phyloP scores from a whole-genome alignment of 2,797 vertebrate genomes.

The Crax fasciolata region DNA sequence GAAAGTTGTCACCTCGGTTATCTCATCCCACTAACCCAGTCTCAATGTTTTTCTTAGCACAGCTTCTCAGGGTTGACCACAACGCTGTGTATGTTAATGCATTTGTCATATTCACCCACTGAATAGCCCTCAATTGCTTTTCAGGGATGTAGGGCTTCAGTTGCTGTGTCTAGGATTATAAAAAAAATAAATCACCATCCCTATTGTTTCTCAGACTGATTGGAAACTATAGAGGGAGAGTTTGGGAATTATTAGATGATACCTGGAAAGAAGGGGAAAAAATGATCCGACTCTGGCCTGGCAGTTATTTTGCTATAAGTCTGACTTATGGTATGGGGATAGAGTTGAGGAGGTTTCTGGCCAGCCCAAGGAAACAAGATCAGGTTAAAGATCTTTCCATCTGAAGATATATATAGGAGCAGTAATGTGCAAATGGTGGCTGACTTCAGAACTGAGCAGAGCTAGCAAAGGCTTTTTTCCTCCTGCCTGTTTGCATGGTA shows the following conservation, averaged over 20 bases:
- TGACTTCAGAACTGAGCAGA: not conserved
- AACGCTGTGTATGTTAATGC: not conserved
- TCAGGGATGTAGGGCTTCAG: constrained; percentile 16
- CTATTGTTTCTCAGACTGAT: constrained; percentile 23
- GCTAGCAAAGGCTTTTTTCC: not conserved
- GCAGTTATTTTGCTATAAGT: not conserved
- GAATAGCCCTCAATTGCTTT: not conserved
- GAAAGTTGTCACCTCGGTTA: not conserved
- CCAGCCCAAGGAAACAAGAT: not conserved
- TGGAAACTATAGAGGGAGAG: not conserved
- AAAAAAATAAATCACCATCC: not conserved
- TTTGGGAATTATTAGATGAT: not conserved
- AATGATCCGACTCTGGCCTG: constrained; percentile 13
- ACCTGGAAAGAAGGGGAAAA: constrained; percentile 31
- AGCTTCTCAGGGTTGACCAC: not conserved
- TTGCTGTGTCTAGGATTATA: constrained; percentile 2
- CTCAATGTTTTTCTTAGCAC: not conserved
- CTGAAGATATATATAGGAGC: not conserved
- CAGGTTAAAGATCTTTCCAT: not conserved
- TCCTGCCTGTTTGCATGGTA: not conserved
- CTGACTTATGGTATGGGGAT: not conserved
- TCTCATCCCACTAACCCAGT: not conserved
- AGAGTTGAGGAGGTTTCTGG: not conserved
- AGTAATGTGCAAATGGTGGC: not conserved
- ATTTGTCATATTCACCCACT: not conserved